phyloP scores from a whole-genome alignment of 2,888 invertebrate species.

The Drosophila quinaria region DNA sequence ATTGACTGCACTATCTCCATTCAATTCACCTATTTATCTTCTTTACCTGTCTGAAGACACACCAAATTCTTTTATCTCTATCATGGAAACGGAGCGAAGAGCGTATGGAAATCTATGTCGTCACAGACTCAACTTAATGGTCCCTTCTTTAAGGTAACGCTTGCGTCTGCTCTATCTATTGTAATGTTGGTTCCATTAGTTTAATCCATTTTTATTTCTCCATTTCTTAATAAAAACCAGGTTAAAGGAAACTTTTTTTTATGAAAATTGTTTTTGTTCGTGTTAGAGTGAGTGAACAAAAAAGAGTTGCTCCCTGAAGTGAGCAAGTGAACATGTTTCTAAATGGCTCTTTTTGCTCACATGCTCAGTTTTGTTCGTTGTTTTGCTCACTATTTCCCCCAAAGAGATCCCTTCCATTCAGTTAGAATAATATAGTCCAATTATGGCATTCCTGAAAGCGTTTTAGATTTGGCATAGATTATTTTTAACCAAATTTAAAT shows the following conservation, averaged over 20 bases:
- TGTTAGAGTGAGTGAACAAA: too few species aligned
- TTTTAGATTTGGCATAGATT: too few species aligned
- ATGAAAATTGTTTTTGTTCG: too few species aligned
- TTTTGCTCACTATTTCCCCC: too few species aligned
- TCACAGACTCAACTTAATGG: background rate
- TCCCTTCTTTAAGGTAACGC: background rate
- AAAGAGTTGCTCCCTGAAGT: too few species aligned
- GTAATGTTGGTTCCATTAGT: slow-evolving; percentile 8
- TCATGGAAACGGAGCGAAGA: slow-evolving; percentile 28
- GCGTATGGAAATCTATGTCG: slow-evolving; percentile 20
- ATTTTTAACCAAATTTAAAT: too few species aligned
- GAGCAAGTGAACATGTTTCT: too few species aligned
- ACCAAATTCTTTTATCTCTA: slow-evolving; percentile 19
- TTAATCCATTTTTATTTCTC: background rate
- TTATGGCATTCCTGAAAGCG: too few species aligned
- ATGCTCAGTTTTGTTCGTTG: too few species aligned
- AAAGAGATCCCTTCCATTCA: too few species aligned
- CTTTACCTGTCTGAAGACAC: slow-evolving; percentile 16
- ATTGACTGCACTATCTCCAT: background rate
- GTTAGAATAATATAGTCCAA: too few species aligned
- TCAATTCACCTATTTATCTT: background rate
- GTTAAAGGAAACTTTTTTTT: background rate
- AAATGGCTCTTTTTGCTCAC: too few species aligned
- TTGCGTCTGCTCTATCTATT: background rate
- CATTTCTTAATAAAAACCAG: slow-evolving; percentile 6